These are phyloP conservation scores for Dicyrtomina minuta DNA, from an alignment of 2,888 invertebrate genomes.

Conservation along the genomic window DNA sequence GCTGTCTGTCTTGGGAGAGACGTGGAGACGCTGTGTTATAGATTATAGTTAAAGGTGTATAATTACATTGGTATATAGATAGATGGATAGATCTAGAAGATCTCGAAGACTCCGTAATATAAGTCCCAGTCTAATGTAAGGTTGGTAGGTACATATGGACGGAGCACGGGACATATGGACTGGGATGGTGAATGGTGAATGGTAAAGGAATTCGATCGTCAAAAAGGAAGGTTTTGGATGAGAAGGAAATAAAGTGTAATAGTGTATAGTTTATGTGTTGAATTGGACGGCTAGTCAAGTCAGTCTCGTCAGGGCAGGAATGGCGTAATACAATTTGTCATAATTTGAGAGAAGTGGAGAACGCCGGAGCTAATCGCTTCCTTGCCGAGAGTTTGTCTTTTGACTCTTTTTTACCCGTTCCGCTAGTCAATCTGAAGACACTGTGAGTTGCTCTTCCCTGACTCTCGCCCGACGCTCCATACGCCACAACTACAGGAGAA, in stretches of 20 bases:
- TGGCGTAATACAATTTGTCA: conserved; percentile 51
- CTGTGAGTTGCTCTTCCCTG: conserved; percentile 20
- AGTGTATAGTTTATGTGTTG: conserved; percentile 24
- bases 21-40: neutral
- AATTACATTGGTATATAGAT: neutral
- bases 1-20: neutral
- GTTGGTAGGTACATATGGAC: neutral
- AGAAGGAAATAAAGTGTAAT: conserved; percentile 9
- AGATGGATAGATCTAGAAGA: neutral
- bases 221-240: conserved; percentile 12
- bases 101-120: too few relatives aligned
- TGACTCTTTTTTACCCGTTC: conserved; percentile 42
- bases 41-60: neutral
- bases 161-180: neutral
- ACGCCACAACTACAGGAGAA: neutral
- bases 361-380: conserved; percentile 51
- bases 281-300: conserved; percentile 32
- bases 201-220: conserved; percentile 33
- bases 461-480: neutral
- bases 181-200: conserved; percentile 16
- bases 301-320: conserved; percentile 32
- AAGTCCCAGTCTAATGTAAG: too few relatives aligned
- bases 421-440: conserved; percentile 43
- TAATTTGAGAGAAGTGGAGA: conserved; percentile 50
- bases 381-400: conserved; percentile 46